A percentile compares a stretch with the other conserved stretches of the same genome.
Conservation (phyloP, 53 echinoderm and acorn worm species). For the Astropecten irregularis region DNA sequence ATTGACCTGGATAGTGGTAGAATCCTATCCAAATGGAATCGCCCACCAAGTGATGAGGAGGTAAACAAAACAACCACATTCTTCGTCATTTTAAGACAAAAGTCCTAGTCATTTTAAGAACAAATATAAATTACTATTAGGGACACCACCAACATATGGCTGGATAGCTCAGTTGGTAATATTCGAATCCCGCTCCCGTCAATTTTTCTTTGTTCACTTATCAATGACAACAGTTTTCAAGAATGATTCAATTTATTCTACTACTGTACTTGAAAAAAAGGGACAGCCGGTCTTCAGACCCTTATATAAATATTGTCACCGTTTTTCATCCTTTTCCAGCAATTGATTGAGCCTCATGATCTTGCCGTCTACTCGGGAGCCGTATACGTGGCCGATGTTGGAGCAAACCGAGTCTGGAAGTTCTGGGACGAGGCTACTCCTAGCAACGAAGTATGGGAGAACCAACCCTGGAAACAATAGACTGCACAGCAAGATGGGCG, state of each 20-base stretch:
- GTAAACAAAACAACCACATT: no score
- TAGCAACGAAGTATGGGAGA: conserved; percentile 35
- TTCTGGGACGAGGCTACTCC: conserved; percentile 62
- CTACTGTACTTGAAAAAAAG: no score
- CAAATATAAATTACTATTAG: no score
- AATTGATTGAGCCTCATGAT: conserved; percentile 84
- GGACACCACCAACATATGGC: no score
- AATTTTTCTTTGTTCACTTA: no score
- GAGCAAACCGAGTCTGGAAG: conserved; percentile 80
- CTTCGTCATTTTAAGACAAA: neutral
- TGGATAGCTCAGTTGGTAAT: no score
- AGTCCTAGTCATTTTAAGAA: neutral
- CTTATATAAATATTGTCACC: no score
- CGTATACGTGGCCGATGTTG: conserved; percentile 89
- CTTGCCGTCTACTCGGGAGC: conserved; percentile 75
- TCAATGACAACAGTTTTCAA: no score
- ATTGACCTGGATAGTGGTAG: conserved; percentile 74
- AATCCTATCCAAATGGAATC: conserved; percentile 83
- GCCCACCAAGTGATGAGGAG: conserved; percentile 50
- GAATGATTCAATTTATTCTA: no score
- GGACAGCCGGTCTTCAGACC: no score
- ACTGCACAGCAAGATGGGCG: neutral
- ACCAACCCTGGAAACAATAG: conserved; percentile 19
- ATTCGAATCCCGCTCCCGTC: no score
- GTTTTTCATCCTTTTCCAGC: no score